Conservation (phyloP, 2,888 invertebrate genomes). For the Ferrisia virgata region DNA sequence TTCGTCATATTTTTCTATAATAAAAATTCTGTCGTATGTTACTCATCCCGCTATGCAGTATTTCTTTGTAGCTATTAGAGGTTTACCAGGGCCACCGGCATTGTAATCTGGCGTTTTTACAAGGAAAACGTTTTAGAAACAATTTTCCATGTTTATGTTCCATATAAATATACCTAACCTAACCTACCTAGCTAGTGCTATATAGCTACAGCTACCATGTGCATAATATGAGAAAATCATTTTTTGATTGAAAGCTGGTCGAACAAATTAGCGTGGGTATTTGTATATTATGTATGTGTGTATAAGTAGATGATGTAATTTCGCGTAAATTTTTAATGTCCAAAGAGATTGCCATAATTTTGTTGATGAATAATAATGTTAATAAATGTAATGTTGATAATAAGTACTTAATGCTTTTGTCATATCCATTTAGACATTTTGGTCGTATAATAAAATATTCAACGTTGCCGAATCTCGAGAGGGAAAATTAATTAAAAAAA, state of each 20-base stretch:
- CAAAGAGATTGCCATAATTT: neutral
- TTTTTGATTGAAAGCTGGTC: neutral
- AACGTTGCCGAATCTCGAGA: neutral
- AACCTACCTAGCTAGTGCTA: no score
- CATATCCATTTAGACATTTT: neutral
- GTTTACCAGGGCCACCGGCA: neutral
- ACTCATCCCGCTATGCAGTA: neutral
- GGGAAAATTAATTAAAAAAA: neutral
- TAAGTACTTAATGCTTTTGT: neutral
- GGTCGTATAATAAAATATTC: neutral
- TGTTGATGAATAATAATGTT: neutral
- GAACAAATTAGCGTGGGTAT: neutral
- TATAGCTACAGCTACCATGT: no score
- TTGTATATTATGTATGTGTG: neutral
- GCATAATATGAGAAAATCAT: neutral
- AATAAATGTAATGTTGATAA: neutral
- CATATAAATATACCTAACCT: neutral
- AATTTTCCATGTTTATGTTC: neutral
- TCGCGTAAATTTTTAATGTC: neutral
- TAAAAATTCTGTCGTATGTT: neutral
- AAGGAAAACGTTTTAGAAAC: slow-evolving; percentile 43
- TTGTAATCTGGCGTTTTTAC: slow-evolving; percentile 18
- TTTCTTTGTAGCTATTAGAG: neutral
- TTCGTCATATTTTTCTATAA: slow-evolving; percentile 17
- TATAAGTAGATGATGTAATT: no score